Percentiles rank a stretch among this genome's conserved stretches.
These are phyloP conservation scores for Drosophila formosana DNA, from an alignment of 2,888 invertebrate genomes.

Conservation along the genomic window DNA sequence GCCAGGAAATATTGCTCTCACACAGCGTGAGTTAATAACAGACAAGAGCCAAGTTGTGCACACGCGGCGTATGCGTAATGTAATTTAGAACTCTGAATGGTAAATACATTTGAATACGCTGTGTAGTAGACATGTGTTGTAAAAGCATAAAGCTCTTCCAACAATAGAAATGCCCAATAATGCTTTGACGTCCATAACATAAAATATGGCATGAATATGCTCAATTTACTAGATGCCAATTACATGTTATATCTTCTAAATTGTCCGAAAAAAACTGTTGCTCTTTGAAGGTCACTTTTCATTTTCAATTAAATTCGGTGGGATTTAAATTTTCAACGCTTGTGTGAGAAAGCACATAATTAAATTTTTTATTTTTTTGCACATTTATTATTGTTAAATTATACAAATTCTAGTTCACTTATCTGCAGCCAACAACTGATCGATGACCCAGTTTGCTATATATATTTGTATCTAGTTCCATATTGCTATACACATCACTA, in stretches of 20 bases:
- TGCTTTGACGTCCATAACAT: slow-evolving; percentile 27
- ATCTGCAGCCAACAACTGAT: slow-evolving; percentile 26
- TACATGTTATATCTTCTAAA: background rate
- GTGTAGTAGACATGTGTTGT: slow-evolving; percentile 22
- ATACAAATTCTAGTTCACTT: background rate
- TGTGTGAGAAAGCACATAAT: background rate
- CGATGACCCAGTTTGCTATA: slow-evolving; percentile 53
- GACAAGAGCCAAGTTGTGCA: slow-evolving; percentile 25
- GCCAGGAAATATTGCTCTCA: slow-evolving; percentile 44
- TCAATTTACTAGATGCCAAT: background rate
- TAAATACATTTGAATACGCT: slow-evolving; percentile 26
- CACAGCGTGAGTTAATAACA: slow-evolving; percentile 58
- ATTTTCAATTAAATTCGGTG: slow-evolving; percentile 6
- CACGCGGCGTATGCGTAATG: slow-evolving; percentile 67
- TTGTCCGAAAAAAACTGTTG: background rate
- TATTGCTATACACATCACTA: slow-evolving; percentile 10
- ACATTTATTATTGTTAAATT: slow-evolving; percentile 1
- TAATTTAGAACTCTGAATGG: slow-evolving; percentile 18
- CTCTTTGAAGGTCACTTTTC: slow-evolving; percentile 6
- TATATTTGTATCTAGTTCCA: slow-evolving; percentile 4
- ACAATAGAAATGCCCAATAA: slow-evolving; percentile 25
- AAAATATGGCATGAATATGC: slow-evolving; percentile 8
- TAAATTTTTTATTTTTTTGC: background rate
- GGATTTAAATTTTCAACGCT: background rate
- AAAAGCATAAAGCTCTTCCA: slow-evolving; percentile 22